Percentiles rank a stretch among this genome's conserved stretches.
phyloP scores from a whole-genome alignment of 2,888 invertebrate species.

The Amiota minor region DNA sequence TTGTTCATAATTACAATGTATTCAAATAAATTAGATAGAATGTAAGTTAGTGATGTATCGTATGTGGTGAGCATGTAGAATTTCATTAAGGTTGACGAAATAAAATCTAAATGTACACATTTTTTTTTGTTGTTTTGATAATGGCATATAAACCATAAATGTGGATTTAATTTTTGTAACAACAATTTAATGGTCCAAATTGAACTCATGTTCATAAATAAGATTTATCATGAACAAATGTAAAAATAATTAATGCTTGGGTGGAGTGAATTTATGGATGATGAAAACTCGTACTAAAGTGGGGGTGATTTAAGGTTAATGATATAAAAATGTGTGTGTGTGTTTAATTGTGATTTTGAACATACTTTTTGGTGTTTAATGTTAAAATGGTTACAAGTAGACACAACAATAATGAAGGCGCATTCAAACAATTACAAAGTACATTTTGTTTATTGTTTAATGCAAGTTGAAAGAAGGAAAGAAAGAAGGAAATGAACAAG shows the following conservation, averaged over 20 bases:
- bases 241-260: constrained; percentile 59
- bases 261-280: constrained; percentile 40
- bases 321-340: background rate
- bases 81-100: constrained; percentile 1
- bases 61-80: no score
- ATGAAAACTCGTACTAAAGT: background rate
- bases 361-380: constrained; percentile 46
- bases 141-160: constrained; percentile 48
- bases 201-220: background rate
- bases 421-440: constrained; percentile 10
- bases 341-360: constrained; percentile 44
- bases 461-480: background rate
- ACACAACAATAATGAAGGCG: constrained; percentile 11
- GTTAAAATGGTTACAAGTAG: constrained; percentile 18
- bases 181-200: background rate
- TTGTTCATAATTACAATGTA: background rate
- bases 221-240: background rate
- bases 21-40: background rate
- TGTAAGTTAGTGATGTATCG: background rate
- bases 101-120: constrained; percentile 60
- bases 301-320: background rate
- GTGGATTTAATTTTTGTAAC: constrained; percentile 44
- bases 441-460: constrained; percentile 18
- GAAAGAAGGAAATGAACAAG: background rate
- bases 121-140: constrained; percentile 33